phyloP scores from a whole-genome alignment of 2,797 vertebrate genomes.

The Myioborus miniatus region DNA sequence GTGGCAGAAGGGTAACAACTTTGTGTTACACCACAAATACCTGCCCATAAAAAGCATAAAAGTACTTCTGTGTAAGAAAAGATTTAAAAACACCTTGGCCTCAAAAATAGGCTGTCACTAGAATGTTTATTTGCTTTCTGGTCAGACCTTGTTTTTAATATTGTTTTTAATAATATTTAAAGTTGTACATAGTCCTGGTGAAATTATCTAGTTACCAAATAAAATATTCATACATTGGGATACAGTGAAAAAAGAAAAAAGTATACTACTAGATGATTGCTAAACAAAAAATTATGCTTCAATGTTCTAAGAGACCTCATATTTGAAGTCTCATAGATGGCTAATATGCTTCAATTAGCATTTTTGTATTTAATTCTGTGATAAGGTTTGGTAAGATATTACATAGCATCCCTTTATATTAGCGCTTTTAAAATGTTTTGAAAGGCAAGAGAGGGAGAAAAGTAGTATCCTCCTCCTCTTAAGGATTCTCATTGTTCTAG shows the following conservation, averaged over 20 bases:
- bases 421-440: not conserved
- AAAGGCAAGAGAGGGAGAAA: not conserved
- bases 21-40: not conserved
- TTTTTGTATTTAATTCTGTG: not conserved
- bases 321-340: not conserved
- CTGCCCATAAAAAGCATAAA: not conserved
- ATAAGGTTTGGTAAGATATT: not conserved
- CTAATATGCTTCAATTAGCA: not conserved
- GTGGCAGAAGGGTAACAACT: not conserved
- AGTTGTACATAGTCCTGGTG: not conserved
- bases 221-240: not conserved
- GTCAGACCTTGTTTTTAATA: not conserved
- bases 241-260: not conserved
- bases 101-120: not conserved
- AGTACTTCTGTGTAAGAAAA: not conserved
- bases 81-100: not conserved
- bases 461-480: not conserved
- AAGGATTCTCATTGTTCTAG: not conserved
- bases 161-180: not conserved
- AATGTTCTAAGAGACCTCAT: not conserved
- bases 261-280: not conserved
- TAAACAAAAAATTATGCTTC: not conserved
- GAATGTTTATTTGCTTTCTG: not conserved
- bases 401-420: not conserved
- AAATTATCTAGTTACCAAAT: not conserved